Percentiles rank a stretch among this genome's conserved stretches.
These are phyloP conservation scores for Aphelenchoides bicaudatus DNA, from an alignment of 2,888 invertebrate genomes.

Conservation along the genomic window DNA sequence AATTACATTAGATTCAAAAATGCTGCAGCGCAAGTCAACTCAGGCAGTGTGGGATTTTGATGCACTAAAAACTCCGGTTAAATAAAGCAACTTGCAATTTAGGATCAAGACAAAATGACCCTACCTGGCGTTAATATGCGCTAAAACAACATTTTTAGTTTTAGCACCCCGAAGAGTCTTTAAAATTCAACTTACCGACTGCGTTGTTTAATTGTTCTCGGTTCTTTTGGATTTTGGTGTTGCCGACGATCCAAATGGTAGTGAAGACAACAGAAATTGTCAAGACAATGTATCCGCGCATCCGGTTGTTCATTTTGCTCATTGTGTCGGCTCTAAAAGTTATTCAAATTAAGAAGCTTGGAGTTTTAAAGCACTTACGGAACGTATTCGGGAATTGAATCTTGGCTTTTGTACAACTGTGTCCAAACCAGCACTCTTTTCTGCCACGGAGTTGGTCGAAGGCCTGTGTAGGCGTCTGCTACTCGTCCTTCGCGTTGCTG, in stretches of 20 bases:
- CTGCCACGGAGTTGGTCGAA: constrained; percentile 3
- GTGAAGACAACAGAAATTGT: background rate
- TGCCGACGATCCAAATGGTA: background rate
- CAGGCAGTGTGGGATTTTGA: too few species aligned
- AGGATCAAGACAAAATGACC: too few species aligned
- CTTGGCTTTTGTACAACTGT: background rate
- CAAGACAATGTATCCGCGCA: constrained; percentile 8
- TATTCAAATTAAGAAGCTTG: background rate
- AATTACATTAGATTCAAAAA: too few species aligned
- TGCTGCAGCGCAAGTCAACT: too few species aligned
- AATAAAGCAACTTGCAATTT: too few species aligned
- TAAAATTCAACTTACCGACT: too few species aligned
- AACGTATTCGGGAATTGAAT: constrained; percentile 1
- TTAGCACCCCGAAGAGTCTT: too few species aligned
- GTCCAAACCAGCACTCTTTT: constrained; percentile 14
- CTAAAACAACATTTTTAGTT: too few species aligned
- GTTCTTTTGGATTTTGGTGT: background rate
- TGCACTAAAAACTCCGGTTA: too few species aligned
- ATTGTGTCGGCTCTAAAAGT: constrained; percentile 4
- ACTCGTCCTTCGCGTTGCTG: too few species aligned
- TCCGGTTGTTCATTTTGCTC: constrained; percentile 8
- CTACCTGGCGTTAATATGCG: too few species aligned
- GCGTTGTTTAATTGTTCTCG: background rate
- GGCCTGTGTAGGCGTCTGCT: background rate
- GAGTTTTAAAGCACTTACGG: constrained; percentile 15